Evolutionary conservation across 2,888 invertebrate genomes (phyloP).

Genomic region (Spisula solida): DNA sequence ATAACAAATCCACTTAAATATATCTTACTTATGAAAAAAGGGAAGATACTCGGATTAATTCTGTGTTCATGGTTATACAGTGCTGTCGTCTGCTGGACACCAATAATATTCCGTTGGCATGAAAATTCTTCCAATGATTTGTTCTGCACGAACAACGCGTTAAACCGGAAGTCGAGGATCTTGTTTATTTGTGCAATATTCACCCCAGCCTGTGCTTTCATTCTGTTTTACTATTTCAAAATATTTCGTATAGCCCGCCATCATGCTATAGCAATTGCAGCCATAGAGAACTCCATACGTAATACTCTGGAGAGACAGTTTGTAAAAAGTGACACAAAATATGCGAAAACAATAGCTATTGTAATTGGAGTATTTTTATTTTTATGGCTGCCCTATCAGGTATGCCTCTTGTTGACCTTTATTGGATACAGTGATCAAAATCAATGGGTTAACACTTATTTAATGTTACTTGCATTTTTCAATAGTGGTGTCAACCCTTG

Average conservation of each 20-base stretch:
- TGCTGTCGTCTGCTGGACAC: conserved; percentile 89
- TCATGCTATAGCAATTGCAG: conserved; percentile 90
- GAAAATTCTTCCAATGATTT: conserved; percentile 52
- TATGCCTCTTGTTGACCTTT: conserved; percentile 84
- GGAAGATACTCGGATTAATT: conserved; percentile 90
- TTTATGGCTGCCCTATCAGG: conserved; percentile 91
- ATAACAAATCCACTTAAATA: conserved; percentile 90
- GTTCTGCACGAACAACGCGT: conserved; percentile 62
- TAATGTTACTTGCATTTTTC: conserved; percentile 90
- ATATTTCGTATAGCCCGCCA: conserved; percentile 90
- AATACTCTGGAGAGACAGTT: conserved; percentile 77
- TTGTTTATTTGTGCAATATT: conserved; percentile 90
- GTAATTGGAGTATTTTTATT: conserved; percentile 90
- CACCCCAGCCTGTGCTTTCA: conserved; percentile 90
- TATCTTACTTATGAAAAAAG: conserved; percentile 90
- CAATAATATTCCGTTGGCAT: conserved; percentile 88
- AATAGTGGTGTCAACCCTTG: conserved; percentile 91
- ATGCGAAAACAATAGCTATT: conserved; percentile 90
- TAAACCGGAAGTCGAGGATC: conserved; percentile 88
- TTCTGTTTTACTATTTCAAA: conserved; percentile 90
- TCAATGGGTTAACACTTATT: conserved; percentile 89
- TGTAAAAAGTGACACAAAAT: conserved; percentile 88
- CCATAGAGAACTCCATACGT: conserved; percentile 89
- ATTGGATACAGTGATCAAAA: conserved; percentile 87
- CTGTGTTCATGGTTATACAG: conserved; percentile 90